A percentile compares a stretch with the other conserved stretches of the same genome.
These are phyloP conservation scores for Blastobasis lacticolella DNA, from an alignment of 2,888 invertebrate species.

Conservation along the genomic window DNA sequence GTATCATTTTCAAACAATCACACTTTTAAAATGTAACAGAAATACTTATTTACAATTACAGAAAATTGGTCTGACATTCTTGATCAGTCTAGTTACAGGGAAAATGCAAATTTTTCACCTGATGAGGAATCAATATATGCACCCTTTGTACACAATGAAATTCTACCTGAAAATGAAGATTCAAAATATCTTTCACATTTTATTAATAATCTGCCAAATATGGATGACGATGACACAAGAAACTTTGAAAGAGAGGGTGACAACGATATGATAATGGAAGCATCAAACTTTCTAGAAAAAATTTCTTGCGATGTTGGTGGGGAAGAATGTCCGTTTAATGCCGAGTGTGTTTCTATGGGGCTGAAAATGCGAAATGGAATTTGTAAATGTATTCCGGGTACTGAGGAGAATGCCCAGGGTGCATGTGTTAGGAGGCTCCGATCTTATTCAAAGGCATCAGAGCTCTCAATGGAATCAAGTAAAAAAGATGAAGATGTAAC, in stretches of 20 bases:
- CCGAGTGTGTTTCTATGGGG: constrained; percentile 77
- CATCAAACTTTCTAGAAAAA: constrained; percentile 62
- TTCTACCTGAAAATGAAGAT: constrained; percentile 51
- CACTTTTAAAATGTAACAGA: too few species aligned
- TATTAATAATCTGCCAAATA: constrained; percentile 52
- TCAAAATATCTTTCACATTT: constrained; percentile 51
- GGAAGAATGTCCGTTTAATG: constrained; percentile 78
- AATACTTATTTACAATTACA: constrained; percentile 24
- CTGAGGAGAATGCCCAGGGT: constrained; percentile 55
- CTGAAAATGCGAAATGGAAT: constrained; percentile 77
- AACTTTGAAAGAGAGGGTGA: constrained; percentile 49
- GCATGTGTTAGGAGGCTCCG: constrained; percentile 43
- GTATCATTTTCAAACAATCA: too few species aligned
- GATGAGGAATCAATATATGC: constrained; percentile 58
- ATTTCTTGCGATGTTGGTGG: constrained; percentile 76
- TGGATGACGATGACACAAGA: constrained; percentile 51
- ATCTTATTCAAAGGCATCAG: constrained; percentile 59
- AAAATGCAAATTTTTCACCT: constrained; percentile 47
- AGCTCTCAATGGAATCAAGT: constrained; percentile 40
- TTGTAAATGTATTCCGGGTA: constrained; percentile 82
- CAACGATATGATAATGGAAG: constrained; percentile 66
- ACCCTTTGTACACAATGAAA: constrained; percentile 43
- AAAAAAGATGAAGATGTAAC: constrained; percentile 43
- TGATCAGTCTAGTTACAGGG: constrained; percentile 58
- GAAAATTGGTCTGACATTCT: constrained; percentile 69